Conservation (phyloP, 2,888 invertebrate species). For the Netelia melanura region DNA sequence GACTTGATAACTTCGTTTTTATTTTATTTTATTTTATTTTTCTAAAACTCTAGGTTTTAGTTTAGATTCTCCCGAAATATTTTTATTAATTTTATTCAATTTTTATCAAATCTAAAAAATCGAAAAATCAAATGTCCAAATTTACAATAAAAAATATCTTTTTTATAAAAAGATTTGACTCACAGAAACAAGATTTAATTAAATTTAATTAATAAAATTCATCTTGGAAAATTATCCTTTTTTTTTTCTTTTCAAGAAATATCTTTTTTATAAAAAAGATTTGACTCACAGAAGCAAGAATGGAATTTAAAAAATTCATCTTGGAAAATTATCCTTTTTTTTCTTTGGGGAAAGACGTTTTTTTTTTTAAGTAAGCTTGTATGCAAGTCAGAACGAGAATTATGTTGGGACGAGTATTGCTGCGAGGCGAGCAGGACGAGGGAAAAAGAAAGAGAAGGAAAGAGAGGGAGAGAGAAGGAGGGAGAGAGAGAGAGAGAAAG, state of each 20-base stretch:
- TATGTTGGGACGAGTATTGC: slow-evolving; percentile 10
- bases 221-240: too few relatives aligned
- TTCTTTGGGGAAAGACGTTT: neutral
- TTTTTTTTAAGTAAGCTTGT: slow-evolving; percentile 8
- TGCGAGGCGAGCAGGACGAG: slow-evolving; percentile 8
- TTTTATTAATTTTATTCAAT: too few relatives aligned
- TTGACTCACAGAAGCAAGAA: too few relatives aligned
- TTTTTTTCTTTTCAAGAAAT: too few relatives aligned
- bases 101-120: too few relatives aligned
- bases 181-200: neutral
- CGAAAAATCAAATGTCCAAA: too few relatives aligned
- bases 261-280: too few relatives aligned
- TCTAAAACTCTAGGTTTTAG: neutral
- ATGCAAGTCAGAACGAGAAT: slow-evolving; percentile 17
- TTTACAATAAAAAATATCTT: slow-evolving; percentile 13
- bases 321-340: neutral
- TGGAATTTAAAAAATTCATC: too few relatives aligned
- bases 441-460: slow-evolving; percentile 2
- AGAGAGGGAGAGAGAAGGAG: slow-evolving; percentile 1
- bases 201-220: neutral
- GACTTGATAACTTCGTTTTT: slow-evolving; percentile 5
- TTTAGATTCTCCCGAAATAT: neutral
- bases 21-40: too few relatives aligned
- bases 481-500: slow-evolving; percentile 19
- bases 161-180: too few relatives aligned